phyloP scores from a whole-genome alignment of 2,888 invertebrate species.

The Euzophera pinguis region DNA sequence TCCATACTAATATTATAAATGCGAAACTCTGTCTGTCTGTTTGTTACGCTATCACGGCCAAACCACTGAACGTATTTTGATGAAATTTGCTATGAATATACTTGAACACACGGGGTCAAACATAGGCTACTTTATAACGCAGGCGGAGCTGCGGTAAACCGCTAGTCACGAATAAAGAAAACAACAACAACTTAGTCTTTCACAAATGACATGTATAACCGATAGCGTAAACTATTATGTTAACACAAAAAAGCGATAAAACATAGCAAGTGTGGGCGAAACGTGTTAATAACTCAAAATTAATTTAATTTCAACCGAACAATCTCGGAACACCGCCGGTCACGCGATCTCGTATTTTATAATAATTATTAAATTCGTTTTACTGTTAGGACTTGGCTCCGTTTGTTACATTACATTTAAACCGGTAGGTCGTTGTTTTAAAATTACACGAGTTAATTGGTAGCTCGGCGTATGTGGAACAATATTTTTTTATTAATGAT shows the following conservation, averaged over 20 bases:
- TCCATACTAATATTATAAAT: too few species aligned
- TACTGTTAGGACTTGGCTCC: neutral
- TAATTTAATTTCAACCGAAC: neutral
- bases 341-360: conserved; percentile 1
- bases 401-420: neutral
- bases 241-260: neutral
- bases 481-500: too few species aligned
- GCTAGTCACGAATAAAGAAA: too few species aligned
- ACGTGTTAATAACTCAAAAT: conserved; percentile 1
- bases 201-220: neutral
- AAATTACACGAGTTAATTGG: too few species aligned
- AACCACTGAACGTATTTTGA: too few species aligned
- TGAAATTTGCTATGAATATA: too few species aligned
- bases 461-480: too few species aligned
- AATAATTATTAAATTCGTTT: neutral
- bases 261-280: neutral
- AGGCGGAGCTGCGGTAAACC: too few species aligned
- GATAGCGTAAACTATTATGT: neutral
- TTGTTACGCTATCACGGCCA: too few species aligned
- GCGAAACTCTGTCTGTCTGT: too few species aligned
- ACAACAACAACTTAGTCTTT: neutral
- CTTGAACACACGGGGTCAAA: too few species aligned
- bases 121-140: too few species aligned
- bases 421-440: neutral
- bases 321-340: neutral